Percentiles rank a stretch among this genome's conserved stretches.
phyloP scores from a whole-genome alignment of 2,888 invertebrate genomes.

The Rhabditophanes sp. region DNA sequence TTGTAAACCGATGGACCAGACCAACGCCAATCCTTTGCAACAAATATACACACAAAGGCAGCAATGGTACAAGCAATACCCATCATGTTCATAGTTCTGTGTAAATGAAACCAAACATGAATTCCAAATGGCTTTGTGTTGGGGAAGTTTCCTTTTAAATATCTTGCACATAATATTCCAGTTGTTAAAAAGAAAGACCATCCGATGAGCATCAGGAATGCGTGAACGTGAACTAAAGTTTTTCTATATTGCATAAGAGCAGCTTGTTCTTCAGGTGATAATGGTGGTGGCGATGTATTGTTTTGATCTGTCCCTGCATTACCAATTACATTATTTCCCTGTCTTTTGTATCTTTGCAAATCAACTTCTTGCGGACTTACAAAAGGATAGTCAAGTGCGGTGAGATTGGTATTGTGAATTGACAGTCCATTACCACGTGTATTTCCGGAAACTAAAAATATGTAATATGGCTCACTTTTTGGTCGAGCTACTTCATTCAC shows the following conservation, averaged over 20 bases:
- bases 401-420: no score
- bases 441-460: no score
- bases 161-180: conserved; percentile 18
- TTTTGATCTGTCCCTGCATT: conserved; percentile 1
- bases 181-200: conserved; percentile 17
- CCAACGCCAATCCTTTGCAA: conserved; percentile 20
- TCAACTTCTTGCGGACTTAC: no score
- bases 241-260: not conserved
- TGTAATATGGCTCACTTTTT: no score
- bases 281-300: not conserved
- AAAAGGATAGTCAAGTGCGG: no score
- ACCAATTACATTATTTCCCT: no score
- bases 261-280: not conserved
- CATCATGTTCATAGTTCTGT: conserved; percentile 19
- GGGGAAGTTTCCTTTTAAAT: conserved; percentile 18
- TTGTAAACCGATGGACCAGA: conserved; percentile 11
- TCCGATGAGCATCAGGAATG: conserved; percentile 16
- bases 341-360: no score
- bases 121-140: conserved; percentile 13
- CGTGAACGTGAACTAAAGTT: conserved; percentile 8
- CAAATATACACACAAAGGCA: conserved; percentile 20
- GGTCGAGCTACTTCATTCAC: no score
- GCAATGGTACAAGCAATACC: conserved; percentile 17
- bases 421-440: no score
- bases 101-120: conserved; percentile 23